Base-by-base conservation (phyloP, 2,888 invertebrate genomes). In the Ommatoiulus sabulosus region DNA sequence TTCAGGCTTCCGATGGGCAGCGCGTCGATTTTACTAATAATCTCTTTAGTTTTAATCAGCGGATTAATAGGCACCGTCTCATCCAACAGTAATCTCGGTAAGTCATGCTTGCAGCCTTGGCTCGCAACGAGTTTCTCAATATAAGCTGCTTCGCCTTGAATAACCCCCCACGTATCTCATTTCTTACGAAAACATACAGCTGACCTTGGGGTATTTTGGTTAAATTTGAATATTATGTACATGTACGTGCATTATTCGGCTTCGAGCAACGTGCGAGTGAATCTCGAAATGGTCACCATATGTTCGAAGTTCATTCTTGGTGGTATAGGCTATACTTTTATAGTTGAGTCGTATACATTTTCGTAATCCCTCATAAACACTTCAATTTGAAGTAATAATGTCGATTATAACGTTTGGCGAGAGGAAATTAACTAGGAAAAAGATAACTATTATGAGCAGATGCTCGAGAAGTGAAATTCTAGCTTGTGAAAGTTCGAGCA, bases 41-140 rank as follows among this genome's bases (percentile, higher is more conserved):
- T 63, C 63, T 63, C 63, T 63, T 63, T 63, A 63, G n/a, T n/a
- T 5, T 3, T 63, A 63, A 63, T 63, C 63, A 63, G 63, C 63
- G 63, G 63, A 63, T 63, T 63, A 63, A 63, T 63, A 63, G 63
- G 63, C 63, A 63, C 63, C n/a, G 63, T 63, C 63, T 63, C 63
- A 63, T 63, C 63, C 63, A 63, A 63, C 63, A 63, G 63, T 63
- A 63, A 63, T 63, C 63, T 63, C 63, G 63, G 63, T 63, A 63
- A 63, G 63, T 12, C n/a, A n/a, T n/a, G n/a, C 52, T 52, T 15
- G 12, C 20, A 63, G 12, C 63, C 63, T 63, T 63, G 63, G n/a
- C n/a, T n/a, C n/a, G 4, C 3, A 63, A 63, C 63, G 6, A n/a
- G 10, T 52, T 52, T 52, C 52, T 8, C 8, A 46, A 46, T 46